phyloP scores from a whole-genome alignment of 2,113 vertebrate genomes.

The Otocyon megalotis region DNA sequence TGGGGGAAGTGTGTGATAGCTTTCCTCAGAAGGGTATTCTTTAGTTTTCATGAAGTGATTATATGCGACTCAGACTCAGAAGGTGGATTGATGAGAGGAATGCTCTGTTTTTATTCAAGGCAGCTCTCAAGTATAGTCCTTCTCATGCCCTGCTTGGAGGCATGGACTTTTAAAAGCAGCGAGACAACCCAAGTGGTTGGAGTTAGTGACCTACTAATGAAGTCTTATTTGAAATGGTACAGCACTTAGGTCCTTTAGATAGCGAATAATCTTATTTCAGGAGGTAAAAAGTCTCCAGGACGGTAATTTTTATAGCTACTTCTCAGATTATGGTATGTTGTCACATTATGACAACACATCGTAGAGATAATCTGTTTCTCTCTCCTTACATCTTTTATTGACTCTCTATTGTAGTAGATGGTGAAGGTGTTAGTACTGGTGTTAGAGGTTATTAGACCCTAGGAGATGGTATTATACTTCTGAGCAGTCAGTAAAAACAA shows the following conservation, averaged over 20 bases:
- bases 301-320: neutral
- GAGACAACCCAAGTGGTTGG: neutral
- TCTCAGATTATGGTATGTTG: neutral
- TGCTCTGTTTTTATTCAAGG: neutral
- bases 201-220: neutral
- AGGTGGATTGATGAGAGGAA: neutral
- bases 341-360: neutral
- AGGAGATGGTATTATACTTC: neutral
- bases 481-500: neutral
- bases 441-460: neutral
- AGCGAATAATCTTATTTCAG: neutral
- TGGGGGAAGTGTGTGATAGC: neutral
- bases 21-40: neutral
- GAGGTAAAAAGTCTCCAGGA: neutral
- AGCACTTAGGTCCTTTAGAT: neutral
- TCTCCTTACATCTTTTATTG: neutral
- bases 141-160: neutral
- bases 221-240: neutral
- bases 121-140: neutral
- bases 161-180: neutral
- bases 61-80: conserved; percentile 17
- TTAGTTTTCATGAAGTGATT: neutral
- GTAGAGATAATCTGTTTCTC: neutral
- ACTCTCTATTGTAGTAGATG: neutral
- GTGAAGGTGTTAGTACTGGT: neutral